phyloP scores from a whole-genome alignment of 2,113 vertebrate species.

The Menidia beryllina region DNA sequence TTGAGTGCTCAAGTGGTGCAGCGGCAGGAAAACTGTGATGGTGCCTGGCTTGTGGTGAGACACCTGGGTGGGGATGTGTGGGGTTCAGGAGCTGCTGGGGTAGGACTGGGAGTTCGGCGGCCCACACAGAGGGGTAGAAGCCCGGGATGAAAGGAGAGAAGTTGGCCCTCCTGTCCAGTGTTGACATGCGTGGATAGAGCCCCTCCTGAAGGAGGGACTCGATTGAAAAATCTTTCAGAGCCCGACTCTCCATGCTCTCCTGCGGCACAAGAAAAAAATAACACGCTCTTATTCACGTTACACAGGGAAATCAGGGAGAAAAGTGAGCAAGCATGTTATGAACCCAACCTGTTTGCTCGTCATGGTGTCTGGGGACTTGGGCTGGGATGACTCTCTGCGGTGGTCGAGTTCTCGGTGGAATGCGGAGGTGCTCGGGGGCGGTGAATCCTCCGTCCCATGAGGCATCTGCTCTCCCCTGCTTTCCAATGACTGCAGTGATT shows the following conservation, averaged over 20 bases:
- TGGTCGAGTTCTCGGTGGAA: conserved; percentile 81
- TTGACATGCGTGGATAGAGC: conserved; percentile 89
- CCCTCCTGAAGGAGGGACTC: conserved; percentile 95
- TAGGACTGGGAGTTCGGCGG: conserved; percentile 87
- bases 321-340: background rate
- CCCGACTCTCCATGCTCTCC: conserved; percentile 78
- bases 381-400: conserved; percentile 69
- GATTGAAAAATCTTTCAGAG: conserved; percentile 95
- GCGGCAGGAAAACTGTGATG: conserved; percentile 80
- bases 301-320: background rate
- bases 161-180: conserved; percentile 86
- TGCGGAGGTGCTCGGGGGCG: conserved; percentile 85
- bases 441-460: conserved; percentile 41
- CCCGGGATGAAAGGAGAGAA: conserved; percentile 89
- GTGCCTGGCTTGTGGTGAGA: conserved; percentile 77
- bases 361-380: conserved; percentile 56
- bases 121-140: conserved; percentile 95
- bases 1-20: conserved; percentile 76
- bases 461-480: conserved; percentile 77
- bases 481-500: conserved; percentile 65
- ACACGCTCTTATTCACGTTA: background rate
- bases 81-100: conserved; percentile 83
- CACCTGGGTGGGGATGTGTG: conserved; percentile 51
- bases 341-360: conserved; percentile 70
- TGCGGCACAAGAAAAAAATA: conserved; percentile 40